Base-by-base conservation (phyloP, 2,113 vertebrate genomes). In the Leucosticte australis region DNA sequence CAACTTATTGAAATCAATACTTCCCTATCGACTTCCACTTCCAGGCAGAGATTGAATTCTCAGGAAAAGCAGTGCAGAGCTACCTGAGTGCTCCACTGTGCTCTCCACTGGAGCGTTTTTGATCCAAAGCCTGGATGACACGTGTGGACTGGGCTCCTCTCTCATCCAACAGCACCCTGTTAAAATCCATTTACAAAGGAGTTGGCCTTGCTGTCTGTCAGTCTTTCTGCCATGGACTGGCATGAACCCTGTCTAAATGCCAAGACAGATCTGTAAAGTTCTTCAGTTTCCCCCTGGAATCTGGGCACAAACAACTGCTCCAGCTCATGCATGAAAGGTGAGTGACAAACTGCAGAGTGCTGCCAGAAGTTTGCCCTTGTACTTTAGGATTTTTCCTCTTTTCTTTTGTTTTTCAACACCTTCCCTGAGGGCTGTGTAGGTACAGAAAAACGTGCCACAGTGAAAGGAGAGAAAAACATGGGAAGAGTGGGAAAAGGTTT, bases 231-330 rank as follows among this genome's bases (percentile, higher is more conserved):
- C 57, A 18, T 7, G 69, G 39, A 75, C 83, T 91, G 41, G 46
- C 4, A n/a, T 50, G 71, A 95, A 86, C 89, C 81, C 89, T 30
- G 28, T 37, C 59, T 33, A 87, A 92, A 89, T 87, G 93, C 87
- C 89, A 92, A 70, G 68, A 33, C 3, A 70, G 46, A 92, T 89
- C 76, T 87, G 60, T 33, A 91, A 84, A 89, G 55, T 62, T 76
- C 49, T 69, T 35, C 57, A 20, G 44, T 30, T 63, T 46, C 64
- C 62, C 64, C 71, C 63, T 3, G 10, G 4, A 82, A 83, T 37
- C 65, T 44, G 52, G 69, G 60, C 65, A 52, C 24, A 82, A 90
- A 44, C 37, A 78, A 53, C 41, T 1, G 0, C 59, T 91, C 42
- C 74, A 70, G 42, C 10, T 84, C 77, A 78, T 13, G 82, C 94